Evolutionary conservation across 2,888 invertebrate species (phyloP), one percentile per base, ranked within the genome.

Genomic region (Melangyna quadrimaculata): DNA sequence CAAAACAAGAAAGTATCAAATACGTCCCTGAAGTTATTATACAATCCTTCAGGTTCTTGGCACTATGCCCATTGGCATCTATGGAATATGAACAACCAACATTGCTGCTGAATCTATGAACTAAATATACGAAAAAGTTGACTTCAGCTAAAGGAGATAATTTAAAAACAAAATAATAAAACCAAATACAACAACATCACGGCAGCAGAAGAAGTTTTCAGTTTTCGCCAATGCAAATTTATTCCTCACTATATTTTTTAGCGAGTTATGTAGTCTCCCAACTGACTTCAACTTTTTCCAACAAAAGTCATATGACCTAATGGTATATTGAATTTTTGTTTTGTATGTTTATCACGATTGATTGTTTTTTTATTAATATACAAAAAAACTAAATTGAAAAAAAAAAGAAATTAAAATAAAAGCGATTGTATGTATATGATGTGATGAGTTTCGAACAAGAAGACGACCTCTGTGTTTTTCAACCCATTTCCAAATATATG

Each of bases 51-150:
- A 80, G 72, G 45, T 86, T 86, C 72, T 51, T 86, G 84, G 84
- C 77, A 77, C 61, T 69, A 57, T 86, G 84, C 84, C 84, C 84
- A 86, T 75, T 80, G 80, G 80, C 80, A 69, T 80, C 80, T 40
- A 57, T 72, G 43, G 17, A 59, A 78, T 37, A 70, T 19, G 51
- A 74, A 70, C 65, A 65, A 14, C 27, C 10, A 55, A 53, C 40
- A 45, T 22, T 35, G n/a, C 43, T 73, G 59, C 55, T 70, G 29
- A 43, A 24, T 27, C 24, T 24, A 29, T n/a, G n/a, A n/a, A n/a
- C n/a, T n/a, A n/a, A n/a, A n/a, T n/a, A n/a, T 8, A 53, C n/a
- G 29, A 24, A 40, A 51, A 55, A 74, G 79, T 78, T 67, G 71
- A 75, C 84, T 84, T 59, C 75, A 67, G 67, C 71, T 75, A 67